A percentile compares a stretch with the other conserved stretches of the same genome.
These are phyloP conservation scores for Nysson spinosus DNA, from an alignment of 2,888 invertebrate genomes.

Conservation along the genomic window DNA sequence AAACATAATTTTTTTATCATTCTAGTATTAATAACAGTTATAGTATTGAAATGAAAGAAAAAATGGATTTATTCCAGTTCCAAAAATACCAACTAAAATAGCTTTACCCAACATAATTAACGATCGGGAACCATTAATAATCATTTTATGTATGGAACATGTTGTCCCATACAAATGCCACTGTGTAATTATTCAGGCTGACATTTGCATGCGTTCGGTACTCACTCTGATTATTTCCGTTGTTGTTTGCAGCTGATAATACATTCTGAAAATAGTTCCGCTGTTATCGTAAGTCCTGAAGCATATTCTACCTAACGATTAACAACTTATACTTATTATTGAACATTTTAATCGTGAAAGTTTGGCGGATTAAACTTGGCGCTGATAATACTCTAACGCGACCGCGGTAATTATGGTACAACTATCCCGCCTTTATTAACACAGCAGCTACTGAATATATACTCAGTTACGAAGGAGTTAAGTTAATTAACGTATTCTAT, in stretches of 20 bases:
- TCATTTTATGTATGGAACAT: not conserved
- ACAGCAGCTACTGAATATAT: no score
- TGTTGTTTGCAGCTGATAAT: slow-evolving; percentile 20
- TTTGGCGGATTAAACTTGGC: no score
- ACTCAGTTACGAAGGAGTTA: no score
- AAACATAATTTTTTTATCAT: no score
- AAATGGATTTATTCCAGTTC: no score
- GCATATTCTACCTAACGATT: slow-evolving; percentile 16
- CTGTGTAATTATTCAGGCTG: slow-evolving; percentile 31
- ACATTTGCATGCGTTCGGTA: slow-evolving; percentile 17
- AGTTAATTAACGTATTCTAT: no score
- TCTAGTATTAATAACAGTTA: no score
- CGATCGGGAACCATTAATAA: slow-evolving; percentile 10
- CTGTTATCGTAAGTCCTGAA: slow-evolving; percentile 3
- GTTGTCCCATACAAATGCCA: slow-evolving; percentile 20
- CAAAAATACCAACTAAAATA: no score
- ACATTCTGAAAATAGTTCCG: slow-evolving; percentile 15
- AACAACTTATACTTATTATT: slow-evolving; percentile 2
- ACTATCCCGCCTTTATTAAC: no score
- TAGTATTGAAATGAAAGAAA: no score
- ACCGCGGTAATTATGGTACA: no score
- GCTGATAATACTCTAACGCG: no score
- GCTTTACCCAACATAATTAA: slow-evolving; percentile 18
- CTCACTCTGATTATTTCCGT: slow-evolving; percentile 25
- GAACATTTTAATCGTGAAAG: slow-evolving; percentile 9